phyloP scores from a whole-genome alignment of 2,113 vertebrate genomes.

The Microcebus ravelobensis region DNA sequence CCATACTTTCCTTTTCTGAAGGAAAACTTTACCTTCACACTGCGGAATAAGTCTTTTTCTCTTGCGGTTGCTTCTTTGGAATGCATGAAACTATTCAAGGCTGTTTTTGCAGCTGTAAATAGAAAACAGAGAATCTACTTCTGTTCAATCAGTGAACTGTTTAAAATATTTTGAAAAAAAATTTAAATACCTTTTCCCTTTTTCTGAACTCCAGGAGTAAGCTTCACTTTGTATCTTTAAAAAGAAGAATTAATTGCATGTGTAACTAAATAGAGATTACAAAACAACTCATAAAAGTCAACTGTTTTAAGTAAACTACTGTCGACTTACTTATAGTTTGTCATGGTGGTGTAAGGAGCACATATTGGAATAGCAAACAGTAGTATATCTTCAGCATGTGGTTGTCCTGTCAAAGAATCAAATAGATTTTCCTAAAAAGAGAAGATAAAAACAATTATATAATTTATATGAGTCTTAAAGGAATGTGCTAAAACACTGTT shows the following conservation, averaged over 20 bases:
- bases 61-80: slow-evolving; percentile 91
- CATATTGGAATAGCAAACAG: slow-evolving; percentile 96
- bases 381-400: slow-evolving; percentile 93
- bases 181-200: slow-evolving; percentile 95
- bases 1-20: not conserved
- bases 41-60: slow-evolving; percentile 97
- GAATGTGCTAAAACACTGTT: not conserved
- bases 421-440: slow-evolving; percentile 90
- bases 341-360: slow-evolving; percentile 94
- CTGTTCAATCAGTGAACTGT: slow-evolving; percentile 21
- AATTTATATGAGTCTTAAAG: not conserved
- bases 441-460: not conserved
- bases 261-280: slow-evolving; percentile 41
- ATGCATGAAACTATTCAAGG: slow-evolving; percentile 96
- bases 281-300: rapidly evolving
- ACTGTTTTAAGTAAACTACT: rapidly evolving
- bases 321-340: slow-evolving; percentile 93
- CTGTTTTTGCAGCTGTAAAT: slow-evolving; percentile 93
- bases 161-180: not conserved
- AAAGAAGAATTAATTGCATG: slow-evolving; percentile 1
- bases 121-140: slow-evolving; percentile 50
- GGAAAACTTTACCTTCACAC: slow-evolving; percentile 91
- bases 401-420: slow-evolving; percentile 94
- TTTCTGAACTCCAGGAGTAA: slow-evolving; percentile 97
- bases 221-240: slow-evolving; percentile 95